Evolutionary conservation across 2,888 invertebrate genomes (phyloP), one percentile per base, ranked within the genome.

Genomic region (Neria commutata): DNA sequence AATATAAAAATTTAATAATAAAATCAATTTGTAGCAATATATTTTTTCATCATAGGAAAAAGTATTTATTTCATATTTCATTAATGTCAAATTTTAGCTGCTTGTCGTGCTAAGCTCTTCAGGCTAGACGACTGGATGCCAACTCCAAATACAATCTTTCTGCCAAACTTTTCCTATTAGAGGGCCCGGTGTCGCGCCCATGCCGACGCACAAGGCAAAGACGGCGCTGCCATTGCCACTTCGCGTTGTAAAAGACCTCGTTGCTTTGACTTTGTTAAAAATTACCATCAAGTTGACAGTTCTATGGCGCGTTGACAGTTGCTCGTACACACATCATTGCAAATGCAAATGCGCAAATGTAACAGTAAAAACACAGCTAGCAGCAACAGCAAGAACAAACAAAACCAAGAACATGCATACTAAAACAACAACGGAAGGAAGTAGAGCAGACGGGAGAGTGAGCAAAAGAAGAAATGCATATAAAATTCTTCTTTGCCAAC

Each of bases 261-360:
- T 73, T 63, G 68, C 71, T 71, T 70, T 72, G 67, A 67, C 71
- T 71, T 70, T 72, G 67, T 67, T 70, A 67, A 69, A 66, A 75
- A 75, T 72, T 73, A 69, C 69, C 77, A 73, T 75, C 73, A 72
- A 75, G 77, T 76, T 75, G 75, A 75, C 75, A 76, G 75, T 75
- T 75, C 71, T 75, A 72, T 73, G 72, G 73, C 74, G 75, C 74
- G 75, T 72, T 74, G 74, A 76, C 75, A 75, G 75, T 73, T 74
- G 14, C 29, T 55, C 53, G 49, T 54, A 58, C 54, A 59, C 54
- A 54, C 59, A 34, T 60, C 68, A 65, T 63, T 61, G 53, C 67
- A 69, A 74, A 76, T 75, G 75, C 73, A 76, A 75, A 75, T 76
- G 70, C 55, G 50, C 52, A 47, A 56, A 51, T 37, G 46, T 25